Conservation (phyloP, 2,888 invertebrate species). For the Drosophila ustulata region DNA sequence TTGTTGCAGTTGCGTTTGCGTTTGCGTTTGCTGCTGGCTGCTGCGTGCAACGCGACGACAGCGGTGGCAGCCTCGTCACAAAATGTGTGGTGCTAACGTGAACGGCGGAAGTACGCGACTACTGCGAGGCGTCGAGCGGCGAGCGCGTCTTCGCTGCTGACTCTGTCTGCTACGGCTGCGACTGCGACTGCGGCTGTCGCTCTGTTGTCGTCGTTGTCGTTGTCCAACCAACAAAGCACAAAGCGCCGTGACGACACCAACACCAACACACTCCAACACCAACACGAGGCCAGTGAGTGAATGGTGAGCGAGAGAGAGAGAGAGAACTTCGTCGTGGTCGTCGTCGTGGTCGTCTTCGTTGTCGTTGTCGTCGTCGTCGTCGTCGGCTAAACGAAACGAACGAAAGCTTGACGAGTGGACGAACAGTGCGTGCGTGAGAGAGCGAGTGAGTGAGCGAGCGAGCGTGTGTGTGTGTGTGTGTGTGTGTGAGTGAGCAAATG, state of each 20-base stretch:
- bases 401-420: conserved; percentile 68
- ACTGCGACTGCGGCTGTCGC: conserved; percentile 53
- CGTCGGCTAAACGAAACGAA: conserved; percentile 57
- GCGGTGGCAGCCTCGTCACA: conserved; percentile 68
- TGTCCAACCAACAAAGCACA: conserved; percentile 68
- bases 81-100: conserved; percentile 78
- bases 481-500: conserved; percentile 31
- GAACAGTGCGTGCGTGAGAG: conserved; percentile 56
- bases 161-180: conserved; percentile 60
- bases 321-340: conserved; percentile 49
- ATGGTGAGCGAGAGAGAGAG: conserved; percentile 49
- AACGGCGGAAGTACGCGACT: conserved; percentile 79
- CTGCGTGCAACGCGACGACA: conserved; percentile 74
- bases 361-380: conserved; percentile 18
- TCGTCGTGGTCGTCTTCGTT: conserved; percentile 27
- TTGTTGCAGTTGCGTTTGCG: conserved; percentile 40
- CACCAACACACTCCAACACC: conserved; percentile 37
- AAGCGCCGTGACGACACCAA: conserved; percentile 64
- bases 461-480: conserved; percentile 22
- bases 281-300: conserved; percentile 57
- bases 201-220: conserved; percentile 54
- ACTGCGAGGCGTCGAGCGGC: conserved; percentile 75
- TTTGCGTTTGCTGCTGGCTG: conserved; percentile 44
- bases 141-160: conserved; percentile 78
- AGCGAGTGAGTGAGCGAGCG: conserved; percentile 43